Evolutionary conservation across 2,113 vertebrate genomes (phyloP).

Genomic region (Myocastor coypus): DNA sequence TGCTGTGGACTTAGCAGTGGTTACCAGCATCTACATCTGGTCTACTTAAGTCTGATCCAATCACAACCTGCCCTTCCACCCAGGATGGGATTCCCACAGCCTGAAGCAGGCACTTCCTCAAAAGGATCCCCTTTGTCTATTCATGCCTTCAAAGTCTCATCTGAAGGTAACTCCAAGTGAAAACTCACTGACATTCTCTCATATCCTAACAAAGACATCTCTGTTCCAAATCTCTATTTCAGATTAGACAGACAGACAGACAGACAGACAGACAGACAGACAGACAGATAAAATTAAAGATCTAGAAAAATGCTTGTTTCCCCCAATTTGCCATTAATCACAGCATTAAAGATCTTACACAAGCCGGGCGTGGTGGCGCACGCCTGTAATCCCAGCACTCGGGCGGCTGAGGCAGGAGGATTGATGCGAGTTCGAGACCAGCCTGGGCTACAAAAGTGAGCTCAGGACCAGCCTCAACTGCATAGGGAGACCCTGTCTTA

Average conservation of each 20-base stretch:
- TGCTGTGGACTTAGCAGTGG: background rate
- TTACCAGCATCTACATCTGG: too few relatives aligned
- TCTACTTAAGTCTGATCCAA: background rate
- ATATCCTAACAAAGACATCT: slow-evolving; percentile 69
- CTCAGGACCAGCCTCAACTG: too few relatives aligned
- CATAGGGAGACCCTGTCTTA: too few relatives aligned
- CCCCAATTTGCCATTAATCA: slow-evolving; percentile 49
- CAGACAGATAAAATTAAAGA: slow-evolving; percentile 45
- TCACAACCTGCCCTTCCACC: background rate
- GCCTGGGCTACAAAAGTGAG: too few relatives aligned
- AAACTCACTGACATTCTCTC: slow-evolving; percentile 58
- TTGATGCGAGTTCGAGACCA: too few relatives aligned
- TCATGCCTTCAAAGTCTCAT: slow-evolving; percentile 42
- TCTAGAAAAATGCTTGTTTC: slow-evolving; percentile 23
- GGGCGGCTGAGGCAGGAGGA: too few relatives aligned
- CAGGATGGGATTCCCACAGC: background rate
- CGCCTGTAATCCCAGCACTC: too few relatives aligned
- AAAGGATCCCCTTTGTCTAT: slow-evolving; percentile 63
- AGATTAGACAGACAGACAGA: background rate
- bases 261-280: background rate
- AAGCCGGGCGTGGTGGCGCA: too few relatives aligned
- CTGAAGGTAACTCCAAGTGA: slow-evolving; percentile 43
- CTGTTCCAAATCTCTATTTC: slow-evolving; percentile 62
- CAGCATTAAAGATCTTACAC: background rate
- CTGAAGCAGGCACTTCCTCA: slow-evolving; percentile 49